Conservation (phyloP, 2,888 invertebrate species). For the Marronus borbonicus region DNA sequence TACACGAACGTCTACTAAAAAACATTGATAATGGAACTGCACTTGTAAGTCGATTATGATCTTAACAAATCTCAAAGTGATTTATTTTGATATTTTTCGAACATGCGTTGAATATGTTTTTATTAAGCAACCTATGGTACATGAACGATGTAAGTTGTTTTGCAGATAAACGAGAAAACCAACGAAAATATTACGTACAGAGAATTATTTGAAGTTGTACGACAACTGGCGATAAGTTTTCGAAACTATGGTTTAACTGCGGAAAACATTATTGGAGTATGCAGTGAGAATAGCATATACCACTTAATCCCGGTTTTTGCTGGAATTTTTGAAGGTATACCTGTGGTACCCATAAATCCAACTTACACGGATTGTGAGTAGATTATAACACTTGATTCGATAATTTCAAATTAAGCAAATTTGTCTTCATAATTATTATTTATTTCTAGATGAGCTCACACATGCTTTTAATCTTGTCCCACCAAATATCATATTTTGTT, state of each 20-base stretch:
- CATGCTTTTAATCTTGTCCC: slow-evolving; percentile 65
- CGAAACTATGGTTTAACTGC: slow-evolving; percentile 18
- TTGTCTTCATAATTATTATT: neutral
- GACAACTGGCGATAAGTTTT: slow-evolving; percentile 16
- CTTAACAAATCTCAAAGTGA: neutral
- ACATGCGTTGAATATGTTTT: neutral
- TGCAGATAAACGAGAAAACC: slow-evolving; percentile 31
- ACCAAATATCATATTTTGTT: slow-evolving; percentile 58
- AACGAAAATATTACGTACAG: slow-evolving; percentile 24
- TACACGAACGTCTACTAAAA: slow-evolving; percentile 2
- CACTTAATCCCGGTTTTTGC: slow-evolving; percentile 38
- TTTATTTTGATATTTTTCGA: neutral
- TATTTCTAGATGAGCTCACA: slow-evolving; percentile 55
- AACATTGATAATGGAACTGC: neutral
- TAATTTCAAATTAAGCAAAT: neutral
- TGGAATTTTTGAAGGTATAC: slow-evolving; percentile 32
- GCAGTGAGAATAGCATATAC: slow-evolving; percentile 38
- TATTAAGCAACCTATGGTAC: neutral
- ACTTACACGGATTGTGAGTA: slow-evolving; percentile 45
- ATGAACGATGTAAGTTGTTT: neutral
- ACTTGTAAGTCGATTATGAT: slow-evolving; percentile 2
- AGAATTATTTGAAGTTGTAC: slow-evolving; percentile 4
- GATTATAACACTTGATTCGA: neutral
- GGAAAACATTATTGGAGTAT: slow-evolving; percentile 27
- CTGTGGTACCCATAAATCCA: slow-evolving; percentile 32